phyloP scores from a whole-genome alignment of 2,888 invertebrate genomes.

The Taphrorychus bicolor region DNA sequence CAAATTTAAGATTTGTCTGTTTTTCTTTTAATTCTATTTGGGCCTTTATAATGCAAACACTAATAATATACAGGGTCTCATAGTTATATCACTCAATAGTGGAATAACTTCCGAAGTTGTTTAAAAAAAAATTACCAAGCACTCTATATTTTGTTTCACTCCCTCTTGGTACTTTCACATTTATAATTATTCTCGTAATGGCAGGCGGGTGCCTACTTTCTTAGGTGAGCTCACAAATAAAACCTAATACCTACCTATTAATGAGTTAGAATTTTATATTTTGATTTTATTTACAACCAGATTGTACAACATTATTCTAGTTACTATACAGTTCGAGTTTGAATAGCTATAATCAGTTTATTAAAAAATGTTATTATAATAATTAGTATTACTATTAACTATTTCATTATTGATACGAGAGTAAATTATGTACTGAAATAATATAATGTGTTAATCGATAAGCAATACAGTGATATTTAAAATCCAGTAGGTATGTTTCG shows the following conservation, averaged over 20 bases:
- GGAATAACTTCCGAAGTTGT: no score
- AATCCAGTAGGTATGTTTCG: background rate
- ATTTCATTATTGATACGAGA: slow-evolving; percentile 53
- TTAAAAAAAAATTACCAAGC: no score
- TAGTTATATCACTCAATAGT: no score
- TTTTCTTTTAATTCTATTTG: no score
- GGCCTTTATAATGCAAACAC: no score
- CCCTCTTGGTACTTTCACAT: no score
- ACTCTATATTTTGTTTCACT: no score
- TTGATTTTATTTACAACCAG: slow-evolving; percentile 60
- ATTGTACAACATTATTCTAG: slow-evolving; percentile 60
- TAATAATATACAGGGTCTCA: no score
- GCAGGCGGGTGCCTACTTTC: background rate
- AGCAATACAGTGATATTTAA: slow-evolving; percentile 41
- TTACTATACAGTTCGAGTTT: slow-evolving; percentile 60
- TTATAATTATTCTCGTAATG: no score
- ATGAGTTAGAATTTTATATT: slow-evolving; percentile 25
- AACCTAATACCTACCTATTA: background rate
- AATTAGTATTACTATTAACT: slow-evolving; percentile 54
- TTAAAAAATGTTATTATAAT: slow-evolving; percentile 58
- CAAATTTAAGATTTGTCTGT: no score
- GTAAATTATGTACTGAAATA: slow-evolving; percentile 32
- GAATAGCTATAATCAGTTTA: slow-evolving; percentile 58
- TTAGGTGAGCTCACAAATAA: background rate
- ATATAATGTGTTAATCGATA: slow-evolving; percentile 38